Percentiles rank a stretch among this genome's conserved stretches.
Evolutionary conservation across 1,140 invertebrate genomes (phyloP).

Genomic region (Hyles vespertilio): DNA sequence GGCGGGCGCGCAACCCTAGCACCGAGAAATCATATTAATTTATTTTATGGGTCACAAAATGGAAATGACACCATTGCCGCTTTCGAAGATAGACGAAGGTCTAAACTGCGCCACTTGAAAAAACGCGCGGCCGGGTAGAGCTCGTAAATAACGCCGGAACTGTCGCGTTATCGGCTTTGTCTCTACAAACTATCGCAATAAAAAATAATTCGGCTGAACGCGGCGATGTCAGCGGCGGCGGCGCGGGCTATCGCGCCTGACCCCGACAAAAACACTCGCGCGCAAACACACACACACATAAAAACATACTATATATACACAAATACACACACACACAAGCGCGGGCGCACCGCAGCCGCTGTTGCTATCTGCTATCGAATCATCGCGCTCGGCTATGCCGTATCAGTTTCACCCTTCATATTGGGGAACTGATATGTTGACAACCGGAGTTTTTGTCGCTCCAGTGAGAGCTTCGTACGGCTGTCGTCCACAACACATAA

Average conservation of each 20-base stretch:
- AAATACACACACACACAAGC: neutral
- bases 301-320: neutral
- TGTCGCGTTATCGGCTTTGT: conserved; percentile 19
- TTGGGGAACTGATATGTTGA: too few relatives aligned
- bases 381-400: neutral
- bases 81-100: conserved; percentile 48
- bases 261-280: conserved; percentile 2
- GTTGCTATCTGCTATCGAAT: conserved; percentile 19
- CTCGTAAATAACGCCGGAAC: conserved; percentile 26
- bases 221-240: neutral
- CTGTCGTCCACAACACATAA: too few relatives aligned
- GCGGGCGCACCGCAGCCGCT: neutral
- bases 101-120: conserved; percentile 31
- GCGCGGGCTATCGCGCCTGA: conserved; percentile 25
- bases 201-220: conserved; percentile 18
- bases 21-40: conserved; percentile 44
- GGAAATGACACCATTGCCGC: conserved; percentile 26
- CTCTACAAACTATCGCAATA: conserved; percentile 21
- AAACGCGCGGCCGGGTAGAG: conserved; percentile 16
- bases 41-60: conserved; percentile 41
- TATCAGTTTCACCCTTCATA: too few relatives aligned
- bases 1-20: too few relatives aligned
- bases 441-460: too few relatives aligned
- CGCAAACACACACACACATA: conserved; percentile 2
- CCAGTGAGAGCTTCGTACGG: too few relatives aligned